These are phyloP conservation scores for Spongilla lacustris DNA, from an alignment of 37 sponge, comb jelly and placozoan species.

Conservation along the genomic window DNA sequence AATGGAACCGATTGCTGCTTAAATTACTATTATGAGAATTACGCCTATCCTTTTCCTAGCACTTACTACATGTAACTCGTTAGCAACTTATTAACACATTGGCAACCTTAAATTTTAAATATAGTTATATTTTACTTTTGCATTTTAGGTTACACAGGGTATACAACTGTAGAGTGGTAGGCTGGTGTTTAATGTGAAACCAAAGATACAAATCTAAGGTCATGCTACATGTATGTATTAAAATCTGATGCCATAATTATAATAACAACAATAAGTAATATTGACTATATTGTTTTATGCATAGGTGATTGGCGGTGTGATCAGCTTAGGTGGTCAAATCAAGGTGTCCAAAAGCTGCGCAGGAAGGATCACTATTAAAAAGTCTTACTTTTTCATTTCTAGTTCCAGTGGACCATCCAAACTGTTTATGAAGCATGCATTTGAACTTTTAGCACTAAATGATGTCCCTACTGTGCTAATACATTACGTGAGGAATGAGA, in stretches of 20 bases:
- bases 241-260: not conserved
- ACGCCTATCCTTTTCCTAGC: no score
- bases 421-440: slow-evolving; percentile 46
- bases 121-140: no score
- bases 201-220: no score
- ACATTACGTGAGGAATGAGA: slow-evolving; percentile 61
- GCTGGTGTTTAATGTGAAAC: no score
- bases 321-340: slow-evolving; percentile 36
- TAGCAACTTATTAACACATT: no score
- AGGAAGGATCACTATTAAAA: slow-evolving; percentile 47
- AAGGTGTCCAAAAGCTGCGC: slow-evolving; percentile 47
- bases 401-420: slow-evolving; percentile 46
- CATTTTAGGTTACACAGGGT: no score
- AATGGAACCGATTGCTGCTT: no score
- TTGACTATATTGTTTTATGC: slow-evolving; percentile 7
- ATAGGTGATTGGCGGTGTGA: slow-evolving; percentile 54
- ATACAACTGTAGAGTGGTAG: no score
- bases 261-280: not conserved
- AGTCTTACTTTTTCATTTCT: slow-evolving; percentile 45
- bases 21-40: no score
- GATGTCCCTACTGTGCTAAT: slow-evolving; percentile 24
- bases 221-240: no score
- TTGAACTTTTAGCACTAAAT: slow-evolving; percentile 42
- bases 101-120: no score
- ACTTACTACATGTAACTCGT: no score